These are phyloP conservation scores for Pogoniulus pusillus DNA, from an alignment of 2,797 vertebrate species.

Conservation along the genomic window DNA sequence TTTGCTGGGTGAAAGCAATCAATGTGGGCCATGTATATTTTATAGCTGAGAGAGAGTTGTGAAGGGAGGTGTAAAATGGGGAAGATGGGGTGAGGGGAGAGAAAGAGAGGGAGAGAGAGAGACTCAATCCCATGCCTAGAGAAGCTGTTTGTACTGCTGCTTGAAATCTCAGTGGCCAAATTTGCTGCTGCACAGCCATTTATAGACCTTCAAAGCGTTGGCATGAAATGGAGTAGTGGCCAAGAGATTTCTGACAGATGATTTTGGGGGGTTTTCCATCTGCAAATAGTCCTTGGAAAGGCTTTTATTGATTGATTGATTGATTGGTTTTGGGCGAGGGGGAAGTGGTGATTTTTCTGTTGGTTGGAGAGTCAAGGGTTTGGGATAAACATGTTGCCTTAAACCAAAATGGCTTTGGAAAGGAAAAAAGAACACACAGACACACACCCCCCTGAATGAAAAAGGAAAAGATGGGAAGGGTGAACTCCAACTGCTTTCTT, in stretches of 20 bases:
- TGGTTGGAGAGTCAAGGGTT: background rate
- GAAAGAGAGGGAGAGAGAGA: too few relatives aligned
- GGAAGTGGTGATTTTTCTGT: too few relatives aligned
- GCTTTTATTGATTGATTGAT: too few relatives aligned
- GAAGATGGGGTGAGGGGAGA: too few relatives aligned
- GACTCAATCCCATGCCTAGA: background rate
- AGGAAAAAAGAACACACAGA: background rate
- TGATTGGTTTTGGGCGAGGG: too few relatives aligned
- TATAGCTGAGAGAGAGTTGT: background rate
- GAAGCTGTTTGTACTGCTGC: background rate
- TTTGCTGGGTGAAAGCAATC: slow-evolving; percentile 20
- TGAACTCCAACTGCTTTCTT: background rate
- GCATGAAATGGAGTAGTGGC: slow-evolving; percentile 29
- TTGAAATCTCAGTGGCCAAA: slow-evolving; percentile 18
- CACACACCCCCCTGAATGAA: too few relatives aligned
- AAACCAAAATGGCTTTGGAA: background rate
- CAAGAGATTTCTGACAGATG: slow-evolving; percentile 29
- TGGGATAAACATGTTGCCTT: background rate
- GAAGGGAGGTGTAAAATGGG: slow-evolving; percentile 1
- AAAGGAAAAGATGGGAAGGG: background rate
- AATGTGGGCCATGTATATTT: slow-evolving; percentile 34
- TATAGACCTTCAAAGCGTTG: background rate
- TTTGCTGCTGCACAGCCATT: slow-evolving; percentile 13
- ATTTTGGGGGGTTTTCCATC: background rate
- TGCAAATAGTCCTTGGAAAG: background rate